Evolutionary conservation across 1,140 invertebrate species (phyloP).

Genomic region (Aphelinus certus): DNA sequence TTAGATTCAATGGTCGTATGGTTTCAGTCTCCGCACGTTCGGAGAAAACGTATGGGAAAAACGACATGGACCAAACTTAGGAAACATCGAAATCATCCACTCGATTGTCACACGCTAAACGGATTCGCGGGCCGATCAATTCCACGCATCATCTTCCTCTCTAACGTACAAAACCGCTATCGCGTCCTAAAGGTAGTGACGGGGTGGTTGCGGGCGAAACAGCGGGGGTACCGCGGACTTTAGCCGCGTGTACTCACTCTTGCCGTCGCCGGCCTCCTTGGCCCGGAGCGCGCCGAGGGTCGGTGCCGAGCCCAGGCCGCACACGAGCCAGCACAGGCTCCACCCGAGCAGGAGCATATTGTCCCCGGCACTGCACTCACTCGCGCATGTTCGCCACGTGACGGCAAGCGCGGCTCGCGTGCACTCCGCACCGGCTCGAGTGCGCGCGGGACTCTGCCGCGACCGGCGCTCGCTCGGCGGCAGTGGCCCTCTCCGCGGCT

Average conservation of each 20-base stretch:
- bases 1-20: too few species aligned
- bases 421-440: neutral
- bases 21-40: too few species aligned
- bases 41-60: too few species aligned
- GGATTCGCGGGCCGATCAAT: too few species aligned
- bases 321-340: slow-evolving; percentile 58
- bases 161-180: too few species aligned
- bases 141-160: too few species aligned
- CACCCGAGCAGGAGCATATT: slow-evolving; percentile 32
- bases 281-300: slow-evolving; percentile 57
- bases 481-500: neutral
- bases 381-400: neutral
- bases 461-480: slow-evolving; percentile 1
- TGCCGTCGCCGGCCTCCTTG: slow-evolving; percentile 60
- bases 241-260: slow-evolving; percentile 50
- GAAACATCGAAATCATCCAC: too few species aligned
- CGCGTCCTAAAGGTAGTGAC: too few species aligned
- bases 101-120: too few species aligned
- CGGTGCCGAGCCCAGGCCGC: slow-evolving; percentile 47
- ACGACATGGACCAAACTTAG: too few species aligned
- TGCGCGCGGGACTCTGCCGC: neutral
- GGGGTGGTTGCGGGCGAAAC: too few species aligned
- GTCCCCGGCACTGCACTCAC: neutral
- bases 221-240: too few species aligned
- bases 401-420: neutral